Base-by-base conservation (phyloP, 2,113 vertebrate genomes). In the Takifugu bimaculatus region DNA sequence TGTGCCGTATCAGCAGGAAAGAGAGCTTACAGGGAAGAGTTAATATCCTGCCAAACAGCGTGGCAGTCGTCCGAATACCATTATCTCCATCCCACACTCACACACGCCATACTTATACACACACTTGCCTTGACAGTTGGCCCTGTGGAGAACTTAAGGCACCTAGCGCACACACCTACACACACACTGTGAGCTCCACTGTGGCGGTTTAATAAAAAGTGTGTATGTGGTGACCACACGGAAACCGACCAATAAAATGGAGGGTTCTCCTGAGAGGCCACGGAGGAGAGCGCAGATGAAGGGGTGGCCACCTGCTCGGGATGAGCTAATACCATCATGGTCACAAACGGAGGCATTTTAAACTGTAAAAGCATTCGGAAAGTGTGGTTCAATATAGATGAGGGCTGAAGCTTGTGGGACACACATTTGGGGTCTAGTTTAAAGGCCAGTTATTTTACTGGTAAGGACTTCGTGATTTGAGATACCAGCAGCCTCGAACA, bases 41-140 rank as follows among this genome's bases (percentile, higher is more conserved):
- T 82, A 74, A 85, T 85, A 86, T 82, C 79, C 82, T 76, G 71
- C 56, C 69, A 51, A 72, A 76, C 80, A 68, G 69, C 72, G 63
- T 72, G 81, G 51, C 64, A n/a, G 73, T 61, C 66, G 63, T 49
- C 53, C 65, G 57, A 68, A 67, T 60, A 54, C 58, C 78, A 79
- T 79, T 80, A 77, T 81, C 61, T 79, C 65, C 48, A 63, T 29
- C 50, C 73, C 67, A 69, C 51, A 52, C 63, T 43, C 59, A 26
- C 56, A 51, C 54, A 53, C 25, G 44, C n/a, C 47, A 58, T 7
- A 45, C 53, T 45, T 58, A 64, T 45, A 51, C 47, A 72, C 50
- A 69, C 51, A 32, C 60, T 48, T 70, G 59, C 77, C 70, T 58
- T 62, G 77, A 74, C 43, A 10, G 49, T 63, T 35, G 13, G 60